Percentiles rank a stretch among this genome's conserved stretches.
These are phyloP conservation scores for Calypte anna DNA, from an alignment of 2,113 vertebrate species.

Conservation along the genomic window DNA sequence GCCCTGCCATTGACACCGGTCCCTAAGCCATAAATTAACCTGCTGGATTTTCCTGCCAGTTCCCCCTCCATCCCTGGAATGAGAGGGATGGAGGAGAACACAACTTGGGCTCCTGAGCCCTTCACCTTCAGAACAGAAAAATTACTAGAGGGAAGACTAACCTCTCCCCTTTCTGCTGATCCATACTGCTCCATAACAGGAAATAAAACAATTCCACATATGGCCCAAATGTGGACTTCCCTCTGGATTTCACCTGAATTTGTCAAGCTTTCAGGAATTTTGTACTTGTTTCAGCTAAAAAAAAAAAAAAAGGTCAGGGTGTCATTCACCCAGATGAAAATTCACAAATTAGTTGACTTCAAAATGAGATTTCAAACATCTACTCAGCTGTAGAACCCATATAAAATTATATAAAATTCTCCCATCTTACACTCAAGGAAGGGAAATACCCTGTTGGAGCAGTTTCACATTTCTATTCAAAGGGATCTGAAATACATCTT, in stretches of 20 bases:
- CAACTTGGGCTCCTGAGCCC: too few relatives aligned
- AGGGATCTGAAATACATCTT: conserved; percentile 44
- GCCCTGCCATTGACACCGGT: too few relatives aligned
- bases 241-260: neutral
- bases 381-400: neutral
- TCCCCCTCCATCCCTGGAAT: too few relatives aligned
- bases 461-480: conserved; percentile 59
- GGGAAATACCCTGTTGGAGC: conserved; percentile 1
- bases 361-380: conserved; percentile 16
- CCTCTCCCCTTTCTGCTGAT: neutral
- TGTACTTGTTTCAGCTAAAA: neutral
- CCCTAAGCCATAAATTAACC: too few relatives aligned
- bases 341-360: neutral
- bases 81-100: too few relatives aligned
- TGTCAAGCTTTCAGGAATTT: neutral
- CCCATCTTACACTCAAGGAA: neutral
- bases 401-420: conserved; percentile 16
- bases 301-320: neutral
- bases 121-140: neutral
- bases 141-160: neutral
- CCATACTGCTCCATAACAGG: neutral
- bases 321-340: neutral
- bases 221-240: neutral
- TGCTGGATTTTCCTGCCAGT: too few relatives aligned
- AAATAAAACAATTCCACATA: neutral